Base-by-base conservation (phyloP, 2,797 vertebrate species). In the Cuculus canorus region DNA sequence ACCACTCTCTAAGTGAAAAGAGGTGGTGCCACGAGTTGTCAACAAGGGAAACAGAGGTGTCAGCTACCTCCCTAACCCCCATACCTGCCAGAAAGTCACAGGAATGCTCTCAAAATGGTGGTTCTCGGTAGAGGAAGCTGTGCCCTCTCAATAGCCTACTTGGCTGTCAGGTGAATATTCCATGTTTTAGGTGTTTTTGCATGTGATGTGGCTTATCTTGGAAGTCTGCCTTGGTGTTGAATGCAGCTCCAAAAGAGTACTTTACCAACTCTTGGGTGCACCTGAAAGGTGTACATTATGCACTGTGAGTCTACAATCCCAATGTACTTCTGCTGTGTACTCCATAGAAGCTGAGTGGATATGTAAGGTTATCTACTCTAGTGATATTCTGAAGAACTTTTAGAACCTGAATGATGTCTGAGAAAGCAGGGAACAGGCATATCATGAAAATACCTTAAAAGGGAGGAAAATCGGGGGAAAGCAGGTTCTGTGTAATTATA, bases 401-500 rank as follows among this genome's bases (percentile, higher is more conserved):
- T 84, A 68, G 80, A 70, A 92, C 43, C 3, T 50, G 68, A 73
- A 33, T 56, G 66, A 85, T 27, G 35, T 57, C 52, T 80, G 53
- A 66, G 69, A 66, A 63, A 88, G 66, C 18, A 82, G 48, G 59
- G 43, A 88, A 57, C 15, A n/a, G 14, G 16, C 11, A 3, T 39
- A 28, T 22, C 43, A 41, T 25, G 39, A 39, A 76, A 95, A 77
- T 17, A 33, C 47, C 69, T 43, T 41, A 21, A 82, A 86, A 75
- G 1, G 30, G 30, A 66, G 43, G 1, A 81, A 39, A 90, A 8
- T 4, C 41, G 27, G 70, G 41, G 1, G 81, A 37, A 90, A 8
- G 4, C 41, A 90, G 32, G 28, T 61, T 45, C 21, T 71, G 48
- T 82, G 53, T 85, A 92, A 94, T 92, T 96, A 80, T 54, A 95